A percentile compares a stretch with the other conserved stretches of the same genome.
phyloP scores from a whole-genome alignment of 2,797 vertebrate genomes.

The Sylvia borin region DNA sequence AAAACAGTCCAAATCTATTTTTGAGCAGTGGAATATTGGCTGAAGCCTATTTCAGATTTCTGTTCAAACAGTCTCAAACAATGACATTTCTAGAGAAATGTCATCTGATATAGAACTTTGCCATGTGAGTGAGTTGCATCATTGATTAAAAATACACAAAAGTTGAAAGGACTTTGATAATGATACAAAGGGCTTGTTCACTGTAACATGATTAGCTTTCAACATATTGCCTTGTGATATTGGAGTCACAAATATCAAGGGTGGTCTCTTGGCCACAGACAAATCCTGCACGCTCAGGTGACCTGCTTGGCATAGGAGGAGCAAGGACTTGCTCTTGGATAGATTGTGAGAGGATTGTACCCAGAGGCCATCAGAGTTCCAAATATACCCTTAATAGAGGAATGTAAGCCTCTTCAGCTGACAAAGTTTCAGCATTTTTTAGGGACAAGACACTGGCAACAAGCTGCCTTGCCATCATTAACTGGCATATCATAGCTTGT shows the following conservation, averaged over 20 bases:
- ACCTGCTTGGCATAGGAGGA: not conserved
- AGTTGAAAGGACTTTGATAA: not conserved
- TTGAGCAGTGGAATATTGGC: not conserved
- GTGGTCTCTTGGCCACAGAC: not conserved
- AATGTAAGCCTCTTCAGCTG: not conserved
- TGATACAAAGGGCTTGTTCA: not conserved
- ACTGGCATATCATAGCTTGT: not conserved
- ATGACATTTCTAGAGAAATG: not conserved
- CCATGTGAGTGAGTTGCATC: not conserved
- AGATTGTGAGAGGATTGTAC: not conserved
- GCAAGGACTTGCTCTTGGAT: not conserved
- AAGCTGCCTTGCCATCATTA: accelerated
- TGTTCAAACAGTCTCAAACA: not conserved
- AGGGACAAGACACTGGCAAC: not conserved
- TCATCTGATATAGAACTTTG: not conserved
- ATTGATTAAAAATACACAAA: not conserved
- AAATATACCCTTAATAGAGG: not conserved
- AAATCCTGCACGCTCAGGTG: too few relatives aligned
- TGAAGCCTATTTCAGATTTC: not conserved
- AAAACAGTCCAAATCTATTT: not conserved
- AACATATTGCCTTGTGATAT: not conserved
- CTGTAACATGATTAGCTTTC: not conserved
- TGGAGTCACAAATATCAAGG: not conserved
- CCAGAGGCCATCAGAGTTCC: not conserved
- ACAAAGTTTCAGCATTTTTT: not conserved